Conservation (phyloP, 2,113 vertebrate genomes). For the Tupaia tana region DNA sequence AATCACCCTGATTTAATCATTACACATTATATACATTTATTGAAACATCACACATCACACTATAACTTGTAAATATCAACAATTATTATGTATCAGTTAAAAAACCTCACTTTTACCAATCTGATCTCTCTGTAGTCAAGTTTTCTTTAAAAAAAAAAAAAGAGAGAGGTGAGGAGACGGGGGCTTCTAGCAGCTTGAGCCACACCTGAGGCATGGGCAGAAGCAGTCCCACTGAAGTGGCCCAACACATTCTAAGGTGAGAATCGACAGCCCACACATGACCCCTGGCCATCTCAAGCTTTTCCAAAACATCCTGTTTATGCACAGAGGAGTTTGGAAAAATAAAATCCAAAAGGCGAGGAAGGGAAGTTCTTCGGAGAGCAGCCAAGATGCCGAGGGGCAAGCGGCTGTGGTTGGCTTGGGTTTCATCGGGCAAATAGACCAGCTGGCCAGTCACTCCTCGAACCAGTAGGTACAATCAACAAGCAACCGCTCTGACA, state of each 20-base stretch:
- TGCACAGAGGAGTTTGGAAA: constrained; percentile 74
- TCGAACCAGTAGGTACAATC: background rate
- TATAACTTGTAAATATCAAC: too few species aligned
- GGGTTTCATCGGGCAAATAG: background rate
- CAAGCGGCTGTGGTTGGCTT: background rate
- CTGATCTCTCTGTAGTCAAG: background rate
- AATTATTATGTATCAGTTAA: too few species aligned
- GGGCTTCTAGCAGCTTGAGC: background rate
- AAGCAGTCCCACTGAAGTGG: background rate
- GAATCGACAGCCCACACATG: background rate
- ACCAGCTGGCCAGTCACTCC: background rate
- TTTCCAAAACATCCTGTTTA: constrained; percentile 25
- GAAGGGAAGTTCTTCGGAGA: constrained; percentile 20
- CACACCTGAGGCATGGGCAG: background rate
- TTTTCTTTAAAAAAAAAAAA: background rate
- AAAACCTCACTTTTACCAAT: background rate
- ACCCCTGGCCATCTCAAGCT: background rate
- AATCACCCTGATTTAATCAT: too few species aligned
- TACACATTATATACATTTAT: too few species aligned
- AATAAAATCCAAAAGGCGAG: constrained; percentile 20
- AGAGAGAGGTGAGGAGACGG: background rate
- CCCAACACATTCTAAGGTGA: background rate
- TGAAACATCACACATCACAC: too few species aligned
- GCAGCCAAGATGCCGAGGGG: background rate
- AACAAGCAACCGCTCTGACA: constrained; percentile 4